phyloP scores from a whole-genome alignment of 2,113 vertebrate species.

The Carassius auratus region DNA sequence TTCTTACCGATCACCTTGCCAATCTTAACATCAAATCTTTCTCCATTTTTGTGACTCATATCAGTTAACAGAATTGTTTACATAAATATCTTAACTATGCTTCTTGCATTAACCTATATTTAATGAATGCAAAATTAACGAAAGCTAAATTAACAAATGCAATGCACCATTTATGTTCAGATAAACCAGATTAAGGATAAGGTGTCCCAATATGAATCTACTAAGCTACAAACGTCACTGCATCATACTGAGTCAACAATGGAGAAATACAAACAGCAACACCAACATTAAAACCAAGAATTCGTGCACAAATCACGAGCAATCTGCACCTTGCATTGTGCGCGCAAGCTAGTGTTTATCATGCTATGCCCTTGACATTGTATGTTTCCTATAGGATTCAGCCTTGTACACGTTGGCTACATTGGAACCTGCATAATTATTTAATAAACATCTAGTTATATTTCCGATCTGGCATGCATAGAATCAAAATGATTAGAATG shows the following conservation, averaged over 20 bases:
- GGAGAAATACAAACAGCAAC: not conserved
- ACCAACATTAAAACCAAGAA: not conserved
- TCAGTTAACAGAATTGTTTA: not conserved
- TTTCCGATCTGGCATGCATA: not conserved
- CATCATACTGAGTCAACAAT: conserved; percentile 24
- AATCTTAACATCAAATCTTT: not conserved
- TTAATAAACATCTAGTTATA: not conserved
- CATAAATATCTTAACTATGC: not conserved
- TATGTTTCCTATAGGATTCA: not conserved
- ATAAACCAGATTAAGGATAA: not conserved
- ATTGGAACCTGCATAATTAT: not conserved
- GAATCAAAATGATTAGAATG: not conserved
- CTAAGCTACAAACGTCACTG: conserved; percentile 23
- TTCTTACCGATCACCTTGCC: not conserved
- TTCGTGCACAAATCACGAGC: not conserved
- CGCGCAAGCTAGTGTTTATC: not conserved
- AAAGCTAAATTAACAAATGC: not conserved
- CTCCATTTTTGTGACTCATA: not conserved
- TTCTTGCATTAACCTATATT: not conserved
- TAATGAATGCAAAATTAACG: too few species aligned
- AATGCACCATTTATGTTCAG: not conserved
- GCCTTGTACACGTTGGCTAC: not conserved
- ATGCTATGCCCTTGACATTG: conserved; percentile 42
- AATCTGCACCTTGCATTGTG: not conserved
- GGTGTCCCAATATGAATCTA: not conserved